Conservation (phyloP, 2,888 invertebrate species). For the Iphiclides podalirius region DNA sequence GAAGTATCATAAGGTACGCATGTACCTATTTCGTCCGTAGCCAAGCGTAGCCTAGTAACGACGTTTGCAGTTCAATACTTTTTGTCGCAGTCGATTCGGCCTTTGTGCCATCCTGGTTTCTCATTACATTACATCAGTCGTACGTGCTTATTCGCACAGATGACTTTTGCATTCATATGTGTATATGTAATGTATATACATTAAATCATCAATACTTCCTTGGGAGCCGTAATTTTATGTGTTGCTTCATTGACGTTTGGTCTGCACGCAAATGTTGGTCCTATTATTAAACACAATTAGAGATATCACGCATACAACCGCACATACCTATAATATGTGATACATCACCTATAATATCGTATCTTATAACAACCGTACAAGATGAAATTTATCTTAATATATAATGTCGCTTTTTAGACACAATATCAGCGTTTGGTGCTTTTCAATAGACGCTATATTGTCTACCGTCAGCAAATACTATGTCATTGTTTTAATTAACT, state of each 20-base stretch:
- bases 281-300: not conserved
- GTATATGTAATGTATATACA: too few relatives aligned
- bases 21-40: slow-evolving; percentile 42
- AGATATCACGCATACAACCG: too few relatives aligned
- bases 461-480: too few relatives aligned
- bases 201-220: not conserved
- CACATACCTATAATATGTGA: too few relatives aligned
- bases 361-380: too few relatives aligned
- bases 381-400: too few relatives aligned
- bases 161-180: slow-evolving; percentile 11
- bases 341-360: too few relatives aligned
- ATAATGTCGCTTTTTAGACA: too few relatives aligned
- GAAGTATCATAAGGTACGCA: slow-evolving; percentile 43
- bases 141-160: slow-evolving; percentile 7
- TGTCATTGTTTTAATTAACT: too few relatives aligned
- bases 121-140: slow-evolving; percentile 15
- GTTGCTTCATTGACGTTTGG: not conserved
- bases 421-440: too few relatives aligned
- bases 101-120: slow-evolving; percentile 2
- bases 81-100: slow-evolving; percentile 16
- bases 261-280: not conserved
- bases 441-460: too few relatives aligned
- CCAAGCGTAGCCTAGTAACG: slow-evolving; percentile 69
- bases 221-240: too few relatives aligned
- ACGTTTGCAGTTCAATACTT: slow-evolving; percentile 71